A percentile compares a stretch with the other conserved stretches of the same genome.
Conservation (phyloP, 92 coral and sea anemone genomes). For the Palythoa caribaeorum region DNA sequence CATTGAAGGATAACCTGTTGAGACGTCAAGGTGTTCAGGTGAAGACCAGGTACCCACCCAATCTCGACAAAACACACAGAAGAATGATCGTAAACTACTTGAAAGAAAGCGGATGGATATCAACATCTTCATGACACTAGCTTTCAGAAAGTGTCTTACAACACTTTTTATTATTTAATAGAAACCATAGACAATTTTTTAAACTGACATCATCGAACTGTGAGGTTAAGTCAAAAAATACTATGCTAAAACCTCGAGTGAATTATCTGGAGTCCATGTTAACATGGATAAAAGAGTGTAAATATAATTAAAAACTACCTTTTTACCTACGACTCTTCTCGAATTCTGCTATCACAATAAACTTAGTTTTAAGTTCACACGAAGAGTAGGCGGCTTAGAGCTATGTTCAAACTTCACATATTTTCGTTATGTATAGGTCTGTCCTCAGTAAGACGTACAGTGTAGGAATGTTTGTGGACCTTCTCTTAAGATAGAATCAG, state of each 20-base stretch:
- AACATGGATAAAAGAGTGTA: neutral
- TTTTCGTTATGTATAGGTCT: too few relatives aligned
- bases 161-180: neutral
- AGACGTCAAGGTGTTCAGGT: constrained; percentile 96
- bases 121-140: constrained; percentile 70
- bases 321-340: too few relatives aligned
- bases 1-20: constrained; percentile 85
- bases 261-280: neutral
- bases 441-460: too few relatives aligned
- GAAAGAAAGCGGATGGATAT: constrained; percentile 98
- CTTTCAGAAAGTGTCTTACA: neutral
- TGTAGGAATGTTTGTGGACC: too few relatives aligned
- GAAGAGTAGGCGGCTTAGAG: too few relatives aligned
- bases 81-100: constrained; percentile 86
- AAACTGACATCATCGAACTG: neutral
- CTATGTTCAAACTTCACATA: too few relatives aligned
- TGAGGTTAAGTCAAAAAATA: neutral
- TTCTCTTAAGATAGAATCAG: too few relatives aligned
- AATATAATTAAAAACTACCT: too few relatives aligned
- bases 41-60: constrained; percentile 97
- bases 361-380: too few relatives aligned
- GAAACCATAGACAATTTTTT: neutral
- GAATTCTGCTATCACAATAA: too few relatives aligned
- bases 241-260: neutral
- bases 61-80: constrained; percentile 94